Base-by-base conservation (phyloP, 2,888 invertebrate genomes). In the Sturmia bella region DNA sequence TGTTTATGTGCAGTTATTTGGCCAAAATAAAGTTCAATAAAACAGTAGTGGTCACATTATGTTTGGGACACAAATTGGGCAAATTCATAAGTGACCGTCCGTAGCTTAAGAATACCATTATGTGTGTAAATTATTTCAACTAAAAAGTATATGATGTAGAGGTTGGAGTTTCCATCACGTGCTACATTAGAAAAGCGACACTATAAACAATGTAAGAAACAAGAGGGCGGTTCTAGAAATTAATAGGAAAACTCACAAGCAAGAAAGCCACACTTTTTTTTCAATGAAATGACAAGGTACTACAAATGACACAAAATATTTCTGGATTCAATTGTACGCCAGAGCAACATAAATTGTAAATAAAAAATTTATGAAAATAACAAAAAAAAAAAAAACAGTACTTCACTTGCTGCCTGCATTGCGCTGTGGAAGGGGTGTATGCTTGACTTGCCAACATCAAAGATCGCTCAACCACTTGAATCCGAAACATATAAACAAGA, bases 391-490 rank as follows among this genome's bases (percentile, higher is more conserved):
- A 32, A 73, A 41, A 72, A 3, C 19, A 21, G 56, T 13, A 61
- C 27, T 13, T 32, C 5, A 59, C 48, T 15, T 12, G 41, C 6
- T 56, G 45, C 13, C 5, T 5, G 41, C n/a, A n/a, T n/a, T n/a
- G 19, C 39, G 19, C 9, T 43, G 39, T 48, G 78, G 84, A 84
- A 84, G 84, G 85, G 84, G 85, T 84, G 75, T 83, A 83, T 83
- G 84, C 84, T 84, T 82, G 82, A 84, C 80, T 85, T 66, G 80
- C 73, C 61, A 72, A 84, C 85, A 85, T 85, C 84, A 86, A 85
- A 85, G 83, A 84, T 85, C 76, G 73, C 76, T 83, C 72, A 84
- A 80, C 84, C 85, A 85, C 85, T 85, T 85, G 84, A 85, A 84
- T 83, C 74, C 83, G 80, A 84, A 84, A 84, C 76, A 68, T 48